phyloP scores from a whole-genome alignment of 2,797 vertebrate species.

The Petrocephalus schoutedeni region DNA sequence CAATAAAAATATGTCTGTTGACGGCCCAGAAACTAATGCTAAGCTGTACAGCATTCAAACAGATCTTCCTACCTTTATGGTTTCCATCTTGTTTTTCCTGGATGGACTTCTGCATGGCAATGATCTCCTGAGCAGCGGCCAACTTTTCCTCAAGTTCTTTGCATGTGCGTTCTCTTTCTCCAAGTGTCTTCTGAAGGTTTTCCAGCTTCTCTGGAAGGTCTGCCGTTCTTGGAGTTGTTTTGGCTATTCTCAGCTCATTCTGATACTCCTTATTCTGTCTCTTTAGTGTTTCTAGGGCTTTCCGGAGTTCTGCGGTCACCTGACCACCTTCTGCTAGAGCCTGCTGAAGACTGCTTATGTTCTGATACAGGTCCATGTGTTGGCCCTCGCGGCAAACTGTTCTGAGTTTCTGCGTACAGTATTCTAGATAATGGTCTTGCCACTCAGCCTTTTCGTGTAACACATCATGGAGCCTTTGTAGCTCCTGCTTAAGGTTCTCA shows the following conservation, averaged over 20 bases:
- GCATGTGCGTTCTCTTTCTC: conserved; percentile 57
- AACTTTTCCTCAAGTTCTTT: conserved; percentile 64
- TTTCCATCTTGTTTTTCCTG: conserved; percentile 39
- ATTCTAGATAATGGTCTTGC: conserved; percentile 3
- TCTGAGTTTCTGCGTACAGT: not conserved
- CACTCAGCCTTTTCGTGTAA: conserved; percentile 49
- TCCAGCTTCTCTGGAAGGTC: conserved; percentile 50
- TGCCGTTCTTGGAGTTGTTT: conserved; percentile 38
- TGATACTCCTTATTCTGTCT: conserved; percentile 35
- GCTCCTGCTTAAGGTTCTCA: conserved; percentile 47
- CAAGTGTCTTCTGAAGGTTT: conserved; percentile 60
- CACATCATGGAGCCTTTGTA: conserved; percentile 56
- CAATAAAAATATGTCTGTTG: not conserved
- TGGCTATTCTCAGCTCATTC: conserved; percentile 25
- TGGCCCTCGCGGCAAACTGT: conserved; percentile 11
- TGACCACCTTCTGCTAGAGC: conserved; percentile 51
- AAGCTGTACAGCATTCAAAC: not conserved
- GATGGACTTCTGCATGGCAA: conserved; percentile 40
- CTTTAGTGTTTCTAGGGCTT: conserved; percentile 40
- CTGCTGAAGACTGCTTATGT: conserved; percentile 48
- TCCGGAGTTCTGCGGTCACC: conserved; percentile 48
- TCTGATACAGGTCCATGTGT: conserved; percentile 47
- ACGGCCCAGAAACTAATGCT: not conserved
- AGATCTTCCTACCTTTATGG: conserved; percentile 51
- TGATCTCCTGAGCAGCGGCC: conserved; percentile 48